Percentiles rank a stretch among this genome's conserved stretches.
phyloP scores from a whole-genome alignment of 2,797 vertebrate genomes.

The Heliangelus exortis region DNA sequence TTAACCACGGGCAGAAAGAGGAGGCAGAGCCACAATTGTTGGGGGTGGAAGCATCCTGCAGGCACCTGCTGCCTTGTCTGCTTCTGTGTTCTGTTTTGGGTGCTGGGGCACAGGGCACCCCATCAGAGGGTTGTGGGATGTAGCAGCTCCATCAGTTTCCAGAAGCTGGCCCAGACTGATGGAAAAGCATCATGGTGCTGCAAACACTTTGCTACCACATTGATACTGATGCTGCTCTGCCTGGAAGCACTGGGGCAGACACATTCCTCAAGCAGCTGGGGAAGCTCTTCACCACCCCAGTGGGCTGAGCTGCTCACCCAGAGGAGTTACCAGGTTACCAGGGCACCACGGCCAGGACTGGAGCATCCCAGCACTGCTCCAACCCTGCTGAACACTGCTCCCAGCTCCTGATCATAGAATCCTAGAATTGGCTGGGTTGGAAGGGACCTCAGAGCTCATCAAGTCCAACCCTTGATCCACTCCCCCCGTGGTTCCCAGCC shows the following conservation, averaged over 20 bases:
- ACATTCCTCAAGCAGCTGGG: not conserved
- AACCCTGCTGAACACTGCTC: rapidly evolving
- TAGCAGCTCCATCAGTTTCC: not conserved
- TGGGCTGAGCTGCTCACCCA: not conserved
- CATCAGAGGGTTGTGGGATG: rapidly evolving
- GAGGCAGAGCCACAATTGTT: not conserved
- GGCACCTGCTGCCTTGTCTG: not conserved
- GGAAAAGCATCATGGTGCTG: rapidly evolving
- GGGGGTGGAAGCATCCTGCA: not conserved
- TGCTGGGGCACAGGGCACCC: not conserved
- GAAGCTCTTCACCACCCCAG: rapidly evolving
- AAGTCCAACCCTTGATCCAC: no score
- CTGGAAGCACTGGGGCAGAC: not conserved
- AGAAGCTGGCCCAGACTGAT: not conserved
- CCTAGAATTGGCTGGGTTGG: no score
- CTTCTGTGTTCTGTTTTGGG: not conserved
- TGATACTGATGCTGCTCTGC: not conserved
- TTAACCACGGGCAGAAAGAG: not conserved
- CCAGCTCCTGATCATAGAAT: no score
- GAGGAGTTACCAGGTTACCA: not conserved
- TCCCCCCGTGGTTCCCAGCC: no score
- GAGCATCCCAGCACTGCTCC: not conserved
- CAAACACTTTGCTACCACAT: not conserved
- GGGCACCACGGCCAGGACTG: not conserved
- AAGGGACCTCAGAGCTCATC: no score